Evolutionary conservation across 2,888 invertebrate genomes (phyloP).

Genomic region (Trissoscelio sp.): DNA sequence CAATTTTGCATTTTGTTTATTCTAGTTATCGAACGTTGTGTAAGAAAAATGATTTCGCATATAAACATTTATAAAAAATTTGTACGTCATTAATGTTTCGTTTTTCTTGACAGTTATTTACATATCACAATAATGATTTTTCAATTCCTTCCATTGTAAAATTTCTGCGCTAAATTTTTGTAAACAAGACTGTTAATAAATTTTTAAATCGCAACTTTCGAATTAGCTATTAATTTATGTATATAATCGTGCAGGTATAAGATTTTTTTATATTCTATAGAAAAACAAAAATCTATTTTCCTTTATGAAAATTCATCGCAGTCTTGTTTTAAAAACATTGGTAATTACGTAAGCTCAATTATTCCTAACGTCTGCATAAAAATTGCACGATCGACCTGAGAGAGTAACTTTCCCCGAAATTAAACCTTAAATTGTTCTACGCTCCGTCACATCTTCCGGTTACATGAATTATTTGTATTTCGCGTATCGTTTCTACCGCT

Average conservation of each 20-base stretch:
- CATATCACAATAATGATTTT: constrained; percentile 60
- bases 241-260: not conserved
- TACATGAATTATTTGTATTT: constrained; percentile 38
- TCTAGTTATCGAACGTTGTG: constrained; percentile 45
- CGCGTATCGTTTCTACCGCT: constrained; percentile 41
- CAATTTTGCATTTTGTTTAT: no score
- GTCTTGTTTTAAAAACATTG: constrained; percentile 46
- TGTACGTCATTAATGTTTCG: constrained; percentile 59
- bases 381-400: constrained; percentile 65
- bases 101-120: constrained; percentile 50
- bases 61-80: constrained; percentile 53
- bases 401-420: constrained; percentile 42
- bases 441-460: constrained; percentile 1
- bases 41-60: constrained; percentile 28
- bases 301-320: constrained; percentile 11
- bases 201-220: not conserved
- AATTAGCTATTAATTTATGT: not conserved
- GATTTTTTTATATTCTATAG: not conserved
- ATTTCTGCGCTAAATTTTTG: constrained; percentile 10
- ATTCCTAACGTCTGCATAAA: constrained; percentile 52
- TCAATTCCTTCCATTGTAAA: constrained; percentile 47
- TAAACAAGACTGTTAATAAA: constrained; percentile 32
- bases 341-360: constrained; percentile 37
- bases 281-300: not conserved
- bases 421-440: constrained; percentile 27